phyloP scores from a whole-genome alignment of 2,888 invertebrate species.

The Acleris laterana region DNA sequence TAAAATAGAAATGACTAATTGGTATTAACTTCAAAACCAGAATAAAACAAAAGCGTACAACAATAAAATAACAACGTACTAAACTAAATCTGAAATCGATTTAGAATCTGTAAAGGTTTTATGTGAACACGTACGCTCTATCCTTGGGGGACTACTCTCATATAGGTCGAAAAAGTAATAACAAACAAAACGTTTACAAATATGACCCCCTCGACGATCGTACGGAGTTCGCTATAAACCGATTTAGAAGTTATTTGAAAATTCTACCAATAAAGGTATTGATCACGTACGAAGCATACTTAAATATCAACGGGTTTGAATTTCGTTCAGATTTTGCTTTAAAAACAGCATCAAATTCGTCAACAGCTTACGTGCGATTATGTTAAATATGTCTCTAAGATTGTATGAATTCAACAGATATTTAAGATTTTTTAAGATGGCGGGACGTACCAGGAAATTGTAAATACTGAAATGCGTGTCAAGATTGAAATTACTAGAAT shows the following conservation, averaged over 20 bases:
- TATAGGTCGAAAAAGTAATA: constrained; percentile 23
- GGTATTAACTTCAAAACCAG: no score
- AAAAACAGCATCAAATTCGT: no score
- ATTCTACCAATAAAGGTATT: constrained; percentile 3
- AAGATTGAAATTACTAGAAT: no score
- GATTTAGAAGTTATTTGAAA: constrained; percentile 9
- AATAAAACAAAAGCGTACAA: neutral
- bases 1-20: no score
- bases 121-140: constrained; percentile 8
- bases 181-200: constrained; percentile 29
- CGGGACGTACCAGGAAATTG: no score
- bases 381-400: no score
- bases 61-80: neutral
- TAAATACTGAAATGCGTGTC: no score
- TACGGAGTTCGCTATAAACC: constrained; percentile 8
- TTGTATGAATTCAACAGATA: no score
- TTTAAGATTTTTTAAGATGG: no score
- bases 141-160: constrained; percentile 15
- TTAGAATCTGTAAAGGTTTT: constrained; percentile 18
- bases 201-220: constrained; percentile 14
- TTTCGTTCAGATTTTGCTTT: neutral
- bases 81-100: constrained; percentile 3
- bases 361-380: no score
- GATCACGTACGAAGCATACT: neutral
- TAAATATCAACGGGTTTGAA: neutral